Evolutionary conservation across 2,888 invertebrate genomes (phyloP).

Genomic region (Andrena trimmerana): DNA sequence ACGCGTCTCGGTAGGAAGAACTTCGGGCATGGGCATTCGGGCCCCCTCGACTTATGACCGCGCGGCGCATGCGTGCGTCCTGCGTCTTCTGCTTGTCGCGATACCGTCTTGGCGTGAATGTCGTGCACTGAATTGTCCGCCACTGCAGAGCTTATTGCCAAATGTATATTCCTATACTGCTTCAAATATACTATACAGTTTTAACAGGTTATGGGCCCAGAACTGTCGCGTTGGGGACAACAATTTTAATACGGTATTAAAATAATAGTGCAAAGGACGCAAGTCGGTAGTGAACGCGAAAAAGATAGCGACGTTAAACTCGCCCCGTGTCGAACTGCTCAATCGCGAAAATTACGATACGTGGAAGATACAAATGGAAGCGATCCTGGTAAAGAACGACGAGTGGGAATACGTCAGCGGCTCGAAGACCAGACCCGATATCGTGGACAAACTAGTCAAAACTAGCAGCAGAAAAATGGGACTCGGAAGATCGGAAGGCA

Average conservation of each 20-base stretch:
- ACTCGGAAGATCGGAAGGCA: slow-evolving; percentile 59
- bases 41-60: too few species aligned
- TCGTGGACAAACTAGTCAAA: slow-evolving; percentile 11
- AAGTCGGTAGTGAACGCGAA: not conserved
- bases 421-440: slow-evolving; percentile 30
- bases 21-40: too few species aligned
- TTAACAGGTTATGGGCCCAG: not conserved
- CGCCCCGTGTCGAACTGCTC: not conserved
- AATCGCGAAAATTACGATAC: slow-evolving; percentile 60
- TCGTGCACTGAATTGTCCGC: too few species aligned
- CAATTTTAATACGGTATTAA: too few species aligned
- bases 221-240: not conserved
- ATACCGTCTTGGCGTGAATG: too few species aligned
- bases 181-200: too few species aligned
- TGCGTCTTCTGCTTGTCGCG: too few species aligned
- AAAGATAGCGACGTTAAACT: not conserved
- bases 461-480: slow-evolving; percentile 49
- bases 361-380: slow-evolving; percentile 64
- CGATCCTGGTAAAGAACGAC: slow-evolving; percentile 66
- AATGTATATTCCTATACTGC: too few species aligned
- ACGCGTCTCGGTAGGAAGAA: too few species aligned
- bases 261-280: not conserved
- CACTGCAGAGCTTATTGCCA: too few species aligned
- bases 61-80: too few species aligned
- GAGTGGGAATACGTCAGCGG: slow-evolving; percentile 67